phyloP scores from a whole-genome alignment of 2,113 vertebrate species.

The Megaptera novaeangliae region DNA sequence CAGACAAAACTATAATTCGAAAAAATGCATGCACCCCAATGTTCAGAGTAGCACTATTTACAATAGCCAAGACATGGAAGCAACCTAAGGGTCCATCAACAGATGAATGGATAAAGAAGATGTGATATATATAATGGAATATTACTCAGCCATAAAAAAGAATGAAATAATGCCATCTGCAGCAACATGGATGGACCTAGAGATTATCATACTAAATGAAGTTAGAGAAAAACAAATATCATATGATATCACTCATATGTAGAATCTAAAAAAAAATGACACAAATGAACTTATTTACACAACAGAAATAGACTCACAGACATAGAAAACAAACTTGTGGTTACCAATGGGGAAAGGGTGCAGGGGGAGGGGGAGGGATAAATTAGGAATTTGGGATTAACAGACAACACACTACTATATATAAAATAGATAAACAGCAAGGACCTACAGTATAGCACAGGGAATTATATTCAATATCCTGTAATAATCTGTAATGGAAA shows the following conservation, averaged over 20 bases:
- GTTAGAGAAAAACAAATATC: background rate
- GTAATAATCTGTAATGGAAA: background rate
- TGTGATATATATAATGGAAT: background rate
- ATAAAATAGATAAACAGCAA: background rate
- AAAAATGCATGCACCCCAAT: background rate
- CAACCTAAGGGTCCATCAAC: background rate
- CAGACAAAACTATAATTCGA: background rate
- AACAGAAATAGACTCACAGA: background rate
- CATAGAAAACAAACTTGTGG: background rate
- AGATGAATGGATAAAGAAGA: background rate
- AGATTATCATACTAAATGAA: background rate
- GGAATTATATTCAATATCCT: background rate
- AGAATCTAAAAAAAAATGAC: background rate
- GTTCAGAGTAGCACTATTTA: background rate
- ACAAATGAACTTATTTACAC: background rate
- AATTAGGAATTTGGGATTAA: background rate
- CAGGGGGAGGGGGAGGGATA: background rate
- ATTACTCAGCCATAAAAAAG: background rate
- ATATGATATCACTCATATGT: background rate
- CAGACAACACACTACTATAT: background rate
- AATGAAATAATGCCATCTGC: background rate
- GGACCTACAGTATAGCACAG: background rate
- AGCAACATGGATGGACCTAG: background rate
- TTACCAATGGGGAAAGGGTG: background rate
- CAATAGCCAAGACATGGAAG: background rate